A percentile compares a stretch with the other conserved stretches of the same genome.
phyloP scores from a whole-genome alignment of 2,113 vertebrate species.

The Anseranas semipalmata region DNA sequence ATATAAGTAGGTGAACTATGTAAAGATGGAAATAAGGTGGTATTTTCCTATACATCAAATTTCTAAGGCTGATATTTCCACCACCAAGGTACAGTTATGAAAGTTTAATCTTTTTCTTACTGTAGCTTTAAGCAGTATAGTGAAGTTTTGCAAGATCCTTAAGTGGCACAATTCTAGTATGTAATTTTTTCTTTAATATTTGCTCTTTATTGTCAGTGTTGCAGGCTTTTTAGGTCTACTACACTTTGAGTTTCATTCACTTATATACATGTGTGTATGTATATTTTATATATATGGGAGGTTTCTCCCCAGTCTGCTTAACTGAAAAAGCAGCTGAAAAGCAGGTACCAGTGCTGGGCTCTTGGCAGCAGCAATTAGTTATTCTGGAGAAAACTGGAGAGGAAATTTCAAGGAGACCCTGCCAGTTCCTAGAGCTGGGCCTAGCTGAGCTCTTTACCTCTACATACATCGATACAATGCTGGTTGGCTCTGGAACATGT shows the following conservation, averaged over 20 bases:
- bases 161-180: not conserved
- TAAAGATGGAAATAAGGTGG: not conserved
- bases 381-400: not conserved
- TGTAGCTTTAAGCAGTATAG: not conserved
- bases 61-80: not conserved
- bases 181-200: not conserved
- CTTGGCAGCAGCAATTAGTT: not conserved
- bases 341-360: not conserved
- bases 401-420: not conserved
- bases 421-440: not conserved
- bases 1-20: not conserved
- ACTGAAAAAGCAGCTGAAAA: not conserved
- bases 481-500: not conserved
- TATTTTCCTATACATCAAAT: not conserved
- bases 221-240: not conserved
- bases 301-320: not conserved
- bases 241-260: rapidly evolving
- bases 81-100: rapidly evolving
- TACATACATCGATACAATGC: not conserved
- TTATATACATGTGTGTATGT: too few relatives aligned
- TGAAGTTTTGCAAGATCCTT: not conserved
- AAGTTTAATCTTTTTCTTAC: not conserved
- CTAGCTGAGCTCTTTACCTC: not conserved
- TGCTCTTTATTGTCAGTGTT: not conserved
- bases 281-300: not conserved